These are phyloP conservation scores for Cantharis nigra DNA, from an alignment of 2,888 invertebrate species.

Conservation along the genomic window DNA sequence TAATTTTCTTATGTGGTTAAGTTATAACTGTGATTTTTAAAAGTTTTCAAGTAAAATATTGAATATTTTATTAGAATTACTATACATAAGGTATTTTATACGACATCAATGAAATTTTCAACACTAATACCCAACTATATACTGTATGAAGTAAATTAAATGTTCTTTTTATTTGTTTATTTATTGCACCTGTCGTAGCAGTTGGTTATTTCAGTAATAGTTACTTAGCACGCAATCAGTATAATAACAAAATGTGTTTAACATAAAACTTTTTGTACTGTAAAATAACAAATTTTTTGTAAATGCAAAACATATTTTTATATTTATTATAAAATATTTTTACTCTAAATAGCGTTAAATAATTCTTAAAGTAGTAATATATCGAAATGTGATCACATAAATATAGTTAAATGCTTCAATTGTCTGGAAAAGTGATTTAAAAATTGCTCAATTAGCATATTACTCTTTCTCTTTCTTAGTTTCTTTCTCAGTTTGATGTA, in stretches of 20 bases:
- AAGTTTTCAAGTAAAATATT: neutral
- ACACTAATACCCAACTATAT: neutral
- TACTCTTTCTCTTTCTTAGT: too few relatives aligned
- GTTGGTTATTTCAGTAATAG: constrained; percentile 9
- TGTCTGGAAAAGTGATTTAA: neutral
- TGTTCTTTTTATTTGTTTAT: constrained; percentile 4
- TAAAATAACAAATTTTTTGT: neutral
- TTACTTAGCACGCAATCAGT: constrained; percentile 6
- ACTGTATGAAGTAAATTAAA: neutral
- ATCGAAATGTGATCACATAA: neutral
- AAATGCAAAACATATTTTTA: neutral
- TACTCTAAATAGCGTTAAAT: neutral
- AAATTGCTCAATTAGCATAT: neutral
- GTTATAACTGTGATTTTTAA: neutral
- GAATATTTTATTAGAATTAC: neutral
- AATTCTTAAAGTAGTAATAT: neutral
- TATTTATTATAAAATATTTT: neutral
- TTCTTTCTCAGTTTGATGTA: neutral
- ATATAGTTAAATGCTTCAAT: neutral
- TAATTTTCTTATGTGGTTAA: neutral
- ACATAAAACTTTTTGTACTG: neutral
- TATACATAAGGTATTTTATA: neutral
- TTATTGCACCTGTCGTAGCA: constrained; percentile 7
- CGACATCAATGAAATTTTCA: neutral
- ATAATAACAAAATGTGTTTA: neutral